Percentiles rank a stretch among this genome's conserved stretches.
phyloP scores from a whole-genome alignment of 2,113 vertebrate species.

The Hoplias malabaricus region DNA sequence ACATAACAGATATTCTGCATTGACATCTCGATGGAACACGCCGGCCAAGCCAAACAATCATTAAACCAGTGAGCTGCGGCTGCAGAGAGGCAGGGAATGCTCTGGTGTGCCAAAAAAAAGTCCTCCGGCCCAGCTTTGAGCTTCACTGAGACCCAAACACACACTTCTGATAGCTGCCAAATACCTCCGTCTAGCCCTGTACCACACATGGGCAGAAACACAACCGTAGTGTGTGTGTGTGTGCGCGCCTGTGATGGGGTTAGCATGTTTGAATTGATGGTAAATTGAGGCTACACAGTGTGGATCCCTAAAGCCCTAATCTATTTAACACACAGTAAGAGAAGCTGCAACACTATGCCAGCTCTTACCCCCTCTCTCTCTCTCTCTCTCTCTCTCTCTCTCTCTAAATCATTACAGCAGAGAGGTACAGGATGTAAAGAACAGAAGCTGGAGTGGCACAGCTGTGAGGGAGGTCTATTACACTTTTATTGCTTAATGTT shows the following conservation, averaged over 20 bases:
- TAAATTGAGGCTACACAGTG: conserved; percentile 57
- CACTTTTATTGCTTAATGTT: neutral
- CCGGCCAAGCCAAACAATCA: conserved; percentile 30
- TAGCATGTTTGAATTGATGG: conserved; percentile 72
- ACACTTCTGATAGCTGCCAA: conserved; percentile 30
- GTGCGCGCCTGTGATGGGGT: conserved; percentile 64
- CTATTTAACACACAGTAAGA: conserved; percentile 71
- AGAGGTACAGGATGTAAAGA: neutral
- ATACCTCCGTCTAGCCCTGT: conserved; percentile 41
- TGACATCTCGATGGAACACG: neutral
- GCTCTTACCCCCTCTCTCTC: conserved; percentile 48
- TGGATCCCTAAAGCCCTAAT: conserved; percentile 73
- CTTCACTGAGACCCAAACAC: conserved; percentile 24
- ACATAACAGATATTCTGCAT: neutral
- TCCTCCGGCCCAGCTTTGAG: neutral
- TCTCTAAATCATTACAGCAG: neutral
- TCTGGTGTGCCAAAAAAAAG: conserved; percentile 10
- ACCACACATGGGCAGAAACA: conserved; percentile 23
- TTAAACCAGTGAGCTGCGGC: neutral
- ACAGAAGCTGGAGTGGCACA: neutral
- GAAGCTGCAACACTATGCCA: conserved; percentile 29
- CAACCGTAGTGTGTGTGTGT: neutral
- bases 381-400: conserved; percentile 40
- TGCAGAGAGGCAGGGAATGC: conserved; percentile 8
- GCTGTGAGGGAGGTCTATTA: neutral